These are phyloP conservation scores for Lynx canadensis DNA, from an alignment of 2,113 vertebrate species.

Conservation along the genomic window DNA sequence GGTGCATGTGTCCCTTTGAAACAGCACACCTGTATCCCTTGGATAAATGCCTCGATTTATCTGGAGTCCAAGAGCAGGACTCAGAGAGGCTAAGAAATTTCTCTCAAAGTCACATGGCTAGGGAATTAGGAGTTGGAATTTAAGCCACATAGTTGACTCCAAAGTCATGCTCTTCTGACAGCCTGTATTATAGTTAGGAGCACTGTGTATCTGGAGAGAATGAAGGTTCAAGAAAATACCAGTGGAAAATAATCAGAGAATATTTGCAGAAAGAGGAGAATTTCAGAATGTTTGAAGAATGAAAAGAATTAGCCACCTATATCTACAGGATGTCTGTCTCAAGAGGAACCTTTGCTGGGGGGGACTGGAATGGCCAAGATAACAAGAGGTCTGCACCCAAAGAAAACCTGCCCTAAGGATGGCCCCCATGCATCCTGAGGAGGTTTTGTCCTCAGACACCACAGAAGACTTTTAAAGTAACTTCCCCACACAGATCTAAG, in stretches of 20 bases:
- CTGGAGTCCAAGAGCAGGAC: neutral
- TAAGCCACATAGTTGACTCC: neutral
- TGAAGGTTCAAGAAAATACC: neutral
- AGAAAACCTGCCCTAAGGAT: neutral
- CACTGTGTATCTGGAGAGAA: neutral
- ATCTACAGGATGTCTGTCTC: neutral
- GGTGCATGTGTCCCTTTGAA: too few species aligned
- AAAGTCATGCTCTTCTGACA: neutral
- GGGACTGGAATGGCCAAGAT: neutral
- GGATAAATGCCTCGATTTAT: too few species aligned
- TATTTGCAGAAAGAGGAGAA: neutral
- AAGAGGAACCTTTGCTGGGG: neutral
- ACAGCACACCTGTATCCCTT: too few species aligned
- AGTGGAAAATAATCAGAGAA: neutral
- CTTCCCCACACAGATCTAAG: neutral
- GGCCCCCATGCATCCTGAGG: neutral
- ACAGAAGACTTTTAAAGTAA: neutral
- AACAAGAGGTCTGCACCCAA: neutral
- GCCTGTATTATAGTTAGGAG: neutral
- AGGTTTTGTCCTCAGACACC: neutral
- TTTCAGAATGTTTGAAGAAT: neutral
- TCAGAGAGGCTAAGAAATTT: slow-evolving; percentile 37
- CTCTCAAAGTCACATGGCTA: neutral
- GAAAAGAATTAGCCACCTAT: neutral
- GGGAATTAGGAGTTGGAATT: neutral